Evolutionary conservation across 2,797 vertebrate genomes (phyloP), one percentile per base, ranked within the genome.

Genomic region (Paratrypauchen microcephalus): DNA sequence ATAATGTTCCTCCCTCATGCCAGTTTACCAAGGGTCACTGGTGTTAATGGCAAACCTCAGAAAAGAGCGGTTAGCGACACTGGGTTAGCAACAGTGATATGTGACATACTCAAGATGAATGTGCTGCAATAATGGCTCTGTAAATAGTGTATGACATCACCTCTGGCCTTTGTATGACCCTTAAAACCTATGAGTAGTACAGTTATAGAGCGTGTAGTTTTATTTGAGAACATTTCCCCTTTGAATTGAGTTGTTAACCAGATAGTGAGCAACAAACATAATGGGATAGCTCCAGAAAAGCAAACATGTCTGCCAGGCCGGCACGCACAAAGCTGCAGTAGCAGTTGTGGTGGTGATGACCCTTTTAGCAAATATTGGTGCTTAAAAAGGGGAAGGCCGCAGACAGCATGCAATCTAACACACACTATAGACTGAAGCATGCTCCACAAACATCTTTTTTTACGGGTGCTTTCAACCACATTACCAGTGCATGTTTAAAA

Each of bases 221-320:
- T 12, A 52, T 59, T 61, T 69, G 41, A 5, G 32, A 19, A 30
- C 47, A n/a, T 36, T 2, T 45, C 41, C 15, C 15, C 71, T 78
- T 54, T 65, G 72, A 62, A 71, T 72, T 75, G 13, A 7, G 28
- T 19, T 59, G 78, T 86, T 86, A 55, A 52, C 74, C 72, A 61
- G 65, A 70, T 28, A 68, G 73, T 76, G 77, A 39, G 68, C 69
- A 6, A 59, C 74, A 73, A 77, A 6, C 52, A 65, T 85, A 76
- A 84, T 78, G 68, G 80, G 75, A 69, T 30, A 68, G 80, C 68
- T 79, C 83, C 74, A 61, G n/a, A 55, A 82, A 68, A 75, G 79
- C 58, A 86, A 82, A 86, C 72, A 78, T 26, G 67, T 52, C 55
- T 6, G 69, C 70, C 81, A 82, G 76, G 75, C 65, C 73, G 66